Evolutionary conservation across 2,113 vertebrate species (phyloP).

Genomic region (Gadus chalcogrammus): DNA sequence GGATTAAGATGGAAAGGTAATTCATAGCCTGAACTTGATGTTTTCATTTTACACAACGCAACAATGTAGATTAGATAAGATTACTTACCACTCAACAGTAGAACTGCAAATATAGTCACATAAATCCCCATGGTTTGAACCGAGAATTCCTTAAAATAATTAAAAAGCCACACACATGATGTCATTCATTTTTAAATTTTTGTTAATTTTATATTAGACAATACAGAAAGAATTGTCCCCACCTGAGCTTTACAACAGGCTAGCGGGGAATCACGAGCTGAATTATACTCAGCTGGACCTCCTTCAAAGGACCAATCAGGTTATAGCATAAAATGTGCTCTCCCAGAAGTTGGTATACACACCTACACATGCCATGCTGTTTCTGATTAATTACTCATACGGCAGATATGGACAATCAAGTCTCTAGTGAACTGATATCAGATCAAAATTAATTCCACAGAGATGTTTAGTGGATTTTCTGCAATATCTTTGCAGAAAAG

Average conservation of each 20-base stretch:
- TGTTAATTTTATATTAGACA: neutral
- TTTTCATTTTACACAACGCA: too few species aligned
- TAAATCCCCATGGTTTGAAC: constrained; percentile 25
- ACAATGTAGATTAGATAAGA: neutral
- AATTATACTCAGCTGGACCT: constrained; percentile 20
- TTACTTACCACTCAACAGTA: constrained; percentile 26
- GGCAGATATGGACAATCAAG: too few species aligned
- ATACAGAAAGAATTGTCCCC: neutral
- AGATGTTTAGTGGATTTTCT: too few species aligned
- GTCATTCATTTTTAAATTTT: neutral
- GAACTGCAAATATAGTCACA: constrained; percentile 16
- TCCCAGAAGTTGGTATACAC: constrained; percentile 7
- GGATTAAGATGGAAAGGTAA: neutral
- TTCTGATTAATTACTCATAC: neutral
- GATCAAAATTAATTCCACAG: too few species aligned
- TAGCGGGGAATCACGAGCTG: neutral
- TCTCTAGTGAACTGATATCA: too few species aligned
- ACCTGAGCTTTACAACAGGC: constrained; percentile 21
- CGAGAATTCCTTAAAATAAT: neutral
- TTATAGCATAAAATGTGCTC: neutral
- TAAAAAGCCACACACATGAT: neutral
- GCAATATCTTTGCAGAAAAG: too few species aligned
- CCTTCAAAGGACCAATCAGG: constrained; percentile 22
- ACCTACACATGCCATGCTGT: neutral
- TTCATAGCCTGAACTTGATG: too few species aligned